Evolutionary conservation across 2,797 vertebrate species (phyloP).

Genomic region (Apogon hyalosoma): DNA sequence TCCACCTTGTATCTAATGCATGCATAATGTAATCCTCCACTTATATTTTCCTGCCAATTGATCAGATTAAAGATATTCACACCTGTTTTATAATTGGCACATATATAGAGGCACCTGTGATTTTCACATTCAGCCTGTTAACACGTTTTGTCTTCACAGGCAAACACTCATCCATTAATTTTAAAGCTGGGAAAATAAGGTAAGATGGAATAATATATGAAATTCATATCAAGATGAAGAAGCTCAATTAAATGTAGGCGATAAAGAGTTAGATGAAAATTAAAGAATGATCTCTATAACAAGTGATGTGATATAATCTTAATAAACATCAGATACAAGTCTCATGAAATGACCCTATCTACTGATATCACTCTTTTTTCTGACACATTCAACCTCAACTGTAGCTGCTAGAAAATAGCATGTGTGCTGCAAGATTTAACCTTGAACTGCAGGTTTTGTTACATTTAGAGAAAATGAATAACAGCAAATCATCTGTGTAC

Average conservation of each 20-base stretch:
- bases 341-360: no score
- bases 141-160: slow-evolving; percentile 16
- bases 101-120: slow-evolving; percentile 1
- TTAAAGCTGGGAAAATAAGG: slow-evolving; percentile 1
- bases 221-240: neutral
- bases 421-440: no score
- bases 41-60: slow-evolving; percentile 13
- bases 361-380: no score
- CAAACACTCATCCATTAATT: neutral
- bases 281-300: neutral
- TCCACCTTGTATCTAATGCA: neutral
- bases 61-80: neutral
- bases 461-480: no score
- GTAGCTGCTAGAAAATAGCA: no score
- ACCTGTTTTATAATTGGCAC: slow-evolving; percentile 11
- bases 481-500: no score
- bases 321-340: no score
- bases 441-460: no score
- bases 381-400: no score
- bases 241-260: neutral
- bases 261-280: no score
- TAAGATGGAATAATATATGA: neutral
- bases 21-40: slow-evolving; percentile 1
- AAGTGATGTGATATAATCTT: neutral
- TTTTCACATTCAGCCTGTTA: slow-evolving; percentile 23